These are phyloP conservation scores for Halictus rubicundus DNA, from an alignment of 1,140 invertebrate species.

Conservation along the genomic window DNA sequence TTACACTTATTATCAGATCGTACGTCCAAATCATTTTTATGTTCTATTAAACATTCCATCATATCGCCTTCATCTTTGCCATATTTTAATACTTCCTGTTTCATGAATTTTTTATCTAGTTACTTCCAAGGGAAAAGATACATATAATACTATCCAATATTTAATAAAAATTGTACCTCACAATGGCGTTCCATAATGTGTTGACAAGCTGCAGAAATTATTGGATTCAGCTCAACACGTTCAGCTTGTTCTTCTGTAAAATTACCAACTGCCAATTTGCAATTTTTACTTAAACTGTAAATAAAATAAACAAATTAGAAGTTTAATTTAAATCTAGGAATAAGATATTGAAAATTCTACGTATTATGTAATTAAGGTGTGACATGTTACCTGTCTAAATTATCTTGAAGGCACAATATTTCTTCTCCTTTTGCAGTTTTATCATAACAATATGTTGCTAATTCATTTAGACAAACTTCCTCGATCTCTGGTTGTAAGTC, in stretches of 20 bases:
- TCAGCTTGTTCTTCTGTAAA: constrained; percentile 95
- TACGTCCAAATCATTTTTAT: constrained; percentile 93
- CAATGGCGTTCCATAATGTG: constrained; percentile 92
- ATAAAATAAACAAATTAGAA: constrained; percentile 39
- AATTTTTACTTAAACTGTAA: constrained; percentile 82
- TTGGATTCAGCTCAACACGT: constrained; percentile 91
- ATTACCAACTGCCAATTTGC: constrained; percentile 89
- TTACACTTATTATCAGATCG: constrained; percentile 91
- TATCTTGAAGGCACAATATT: constrained; percentile 95
- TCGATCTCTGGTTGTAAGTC: constrained; percentile 97
- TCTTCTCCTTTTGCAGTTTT: constrained; percentile 92
- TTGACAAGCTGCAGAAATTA: constrained; percentile 91
- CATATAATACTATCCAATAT: not conserved
- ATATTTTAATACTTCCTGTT: constrained; percentile 83
- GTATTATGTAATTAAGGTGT: not conserved
- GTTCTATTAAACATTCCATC: constrained; percentile 95
- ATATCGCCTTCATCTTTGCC: constrained; percentile 91
- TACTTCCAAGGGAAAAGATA: not conserved
- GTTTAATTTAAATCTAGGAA: no score
- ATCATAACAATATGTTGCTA: constrained; percentile 91
- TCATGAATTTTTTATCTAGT: constrained; percentile 12
- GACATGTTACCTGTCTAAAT: constrained; percentile 85
- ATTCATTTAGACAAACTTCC: constrained; percentile 91
- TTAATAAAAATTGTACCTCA: constrained; percentile 78
- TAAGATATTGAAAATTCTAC: no score